Percentiles rank a stretch among this genome's conserved stretches.
Conservation (phyloP, 1,140 invertebrate species). For the Drosophila navojoa region DNA sequence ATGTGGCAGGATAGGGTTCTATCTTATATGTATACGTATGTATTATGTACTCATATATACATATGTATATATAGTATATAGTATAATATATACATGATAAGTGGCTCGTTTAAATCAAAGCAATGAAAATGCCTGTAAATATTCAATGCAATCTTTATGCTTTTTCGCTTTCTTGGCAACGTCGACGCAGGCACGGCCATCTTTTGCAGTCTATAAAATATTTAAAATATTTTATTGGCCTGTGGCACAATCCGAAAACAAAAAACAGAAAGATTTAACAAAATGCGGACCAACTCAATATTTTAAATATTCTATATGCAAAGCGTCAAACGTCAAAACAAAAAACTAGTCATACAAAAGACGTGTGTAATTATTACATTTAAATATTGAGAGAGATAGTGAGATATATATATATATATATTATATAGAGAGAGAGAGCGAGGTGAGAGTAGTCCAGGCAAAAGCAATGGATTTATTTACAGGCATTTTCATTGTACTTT, state of each 20-base stretch:
- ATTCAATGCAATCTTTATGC: conserved; percentile 74
- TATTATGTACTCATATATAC: conserved; percentile 1
- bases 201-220: conserved; percentile 80
- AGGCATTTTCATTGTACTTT: conserved; percentile 83
- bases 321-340: conserved; percentile 28
- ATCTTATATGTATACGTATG: conserved; percentile 3
- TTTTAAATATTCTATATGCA: conserved; percentile 81
- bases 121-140: conserved; percentile 82
- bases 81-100: not conserved
- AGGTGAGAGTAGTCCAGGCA: conserved; percentile 39
- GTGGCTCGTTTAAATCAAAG: conserved; percentile 75
- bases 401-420: too few species aligned
- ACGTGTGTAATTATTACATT: conserved; percentile 12
- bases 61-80: conserved; percentile 2
- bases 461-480: conserved; percentile 82
- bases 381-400: conserved; percentile 11
- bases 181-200: conserved; percentile 31
- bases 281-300: conserved; percentile 66
- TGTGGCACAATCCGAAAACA: conserved; percentile 57
- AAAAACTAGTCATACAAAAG: conserved; percentile 1
- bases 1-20: conserved; percentile 9
- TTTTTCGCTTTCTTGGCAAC: conserved; percentile 17
- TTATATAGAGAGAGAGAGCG: conserved; percentile 11
- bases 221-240: conserved; percentile 77
- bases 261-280: conserved; percentile 12